Conservation (phyloP, 64 coral and sea anemone species). For the Porites lutea region DNA sequence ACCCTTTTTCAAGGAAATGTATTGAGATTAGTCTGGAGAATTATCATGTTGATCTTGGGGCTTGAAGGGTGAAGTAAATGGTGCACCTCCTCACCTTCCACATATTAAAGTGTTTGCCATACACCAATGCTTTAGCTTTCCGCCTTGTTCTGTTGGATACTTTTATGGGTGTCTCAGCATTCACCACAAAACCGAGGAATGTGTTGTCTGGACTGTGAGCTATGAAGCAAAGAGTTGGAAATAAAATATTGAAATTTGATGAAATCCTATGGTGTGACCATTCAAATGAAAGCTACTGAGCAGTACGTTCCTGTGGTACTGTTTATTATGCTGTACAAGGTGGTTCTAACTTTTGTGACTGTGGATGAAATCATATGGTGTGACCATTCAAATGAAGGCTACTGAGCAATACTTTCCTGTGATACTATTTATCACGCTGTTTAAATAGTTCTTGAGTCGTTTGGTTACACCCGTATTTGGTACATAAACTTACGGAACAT, state of each 20-base stretch:
- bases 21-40: too few species aligned
- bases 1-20: too few species aligned
- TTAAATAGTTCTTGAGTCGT: neutral
- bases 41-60: too few species aligned
- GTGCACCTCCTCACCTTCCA: constrained; percentile 74
- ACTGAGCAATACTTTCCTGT: too few species aligned
- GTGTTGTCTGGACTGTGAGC: constrained; percentile 99
- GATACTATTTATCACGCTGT: too few species aligned
- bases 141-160: constrained; percentile 55
- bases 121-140: constrained; percentile 81
- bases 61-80: neutral
- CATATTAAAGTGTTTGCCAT: constrained; percentile 96
- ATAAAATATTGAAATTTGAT: neutral
- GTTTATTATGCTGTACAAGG: too few species aligned
- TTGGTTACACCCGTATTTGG: neutral
- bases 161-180: constrained; percentile 43
- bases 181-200: constrained; percentile 96
- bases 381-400: neutral
- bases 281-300: neutral
- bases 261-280: too few species aligned
- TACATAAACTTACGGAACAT: constrained; percentile 94
- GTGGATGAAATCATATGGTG: neutral
- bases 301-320: too few species aligned
- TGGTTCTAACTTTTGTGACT: too few species aligned
- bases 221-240: constrained; percentile 20